A percentile compares a stretch with the other conserved stretches of the same genome.
These are phyloP conservation scores for Mormyrus iriodes DNA, from an alignment of 2,113 vertebrate genomes.

Conservation along the genomic window DNA sequence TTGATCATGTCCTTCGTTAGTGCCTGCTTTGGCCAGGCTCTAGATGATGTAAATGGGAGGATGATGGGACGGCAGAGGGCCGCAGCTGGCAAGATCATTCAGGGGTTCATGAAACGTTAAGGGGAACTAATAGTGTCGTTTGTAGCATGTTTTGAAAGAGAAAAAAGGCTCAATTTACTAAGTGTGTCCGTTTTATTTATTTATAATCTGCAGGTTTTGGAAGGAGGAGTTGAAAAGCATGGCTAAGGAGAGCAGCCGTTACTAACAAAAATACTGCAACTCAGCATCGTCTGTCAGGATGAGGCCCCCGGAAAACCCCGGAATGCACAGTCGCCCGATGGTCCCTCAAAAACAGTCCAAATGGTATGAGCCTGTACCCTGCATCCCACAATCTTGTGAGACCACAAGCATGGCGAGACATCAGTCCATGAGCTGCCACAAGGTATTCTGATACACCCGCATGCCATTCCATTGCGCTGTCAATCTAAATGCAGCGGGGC, in stretches of 20 bases:
- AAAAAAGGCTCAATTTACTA: not conserved
- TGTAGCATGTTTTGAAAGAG: not conserved
- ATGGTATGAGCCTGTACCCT: not conserved
- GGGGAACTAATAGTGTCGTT: not conserved
- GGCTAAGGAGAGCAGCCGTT: not conserved
- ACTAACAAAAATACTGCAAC: not conserved
- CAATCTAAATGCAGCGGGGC: not conserved
- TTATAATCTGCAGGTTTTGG: not conserved
- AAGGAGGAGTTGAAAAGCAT: not conserved
- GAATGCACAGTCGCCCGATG: not conserved
- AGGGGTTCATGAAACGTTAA: not conserved
- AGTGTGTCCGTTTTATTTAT: not conserved
- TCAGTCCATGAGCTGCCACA: not conserved
- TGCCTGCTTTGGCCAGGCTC: not conserved
- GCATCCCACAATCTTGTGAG: not conserved
- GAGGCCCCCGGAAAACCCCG: not conserved
- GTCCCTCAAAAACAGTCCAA: not conserved
- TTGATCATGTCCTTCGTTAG: constrained; percentile 18
- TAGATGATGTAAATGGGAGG: not conserved
- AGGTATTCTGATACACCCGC: not conserved
- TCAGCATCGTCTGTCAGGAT: not conserved
- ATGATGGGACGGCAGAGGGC: not conserved
- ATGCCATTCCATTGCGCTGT: not conserved
- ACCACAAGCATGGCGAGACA: not conserved
- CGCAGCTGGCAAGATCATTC: not conserved